Conservation (phyloP, 2,888 invertebrate species). For the Melinopterus prodromus region DNA sequence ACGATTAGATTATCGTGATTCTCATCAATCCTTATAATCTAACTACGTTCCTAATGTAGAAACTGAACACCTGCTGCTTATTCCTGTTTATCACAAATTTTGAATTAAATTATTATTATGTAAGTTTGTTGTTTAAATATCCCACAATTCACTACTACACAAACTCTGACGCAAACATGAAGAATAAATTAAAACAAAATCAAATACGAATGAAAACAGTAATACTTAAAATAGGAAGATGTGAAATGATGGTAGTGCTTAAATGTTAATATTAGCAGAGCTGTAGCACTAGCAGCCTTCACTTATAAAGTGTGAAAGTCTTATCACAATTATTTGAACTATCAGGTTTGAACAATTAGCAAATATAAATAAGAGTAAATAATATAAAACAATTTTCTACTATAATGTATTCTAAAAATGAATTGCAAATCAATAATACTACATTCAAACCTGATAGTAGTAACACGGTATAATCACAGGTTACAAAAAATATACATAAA, state of each 20-base stretch:
- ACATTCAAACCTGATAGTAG: conserved; percentile 37
- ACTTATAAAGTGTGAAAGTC: conserved; percentile 32
- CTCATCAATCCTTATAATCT: not conserved
- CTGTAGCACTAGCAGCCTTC: conserved; percentile 31
- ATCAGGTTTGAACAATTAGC: conserved; percentile 37
- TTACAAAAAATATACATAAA: conserved; percentile 35
- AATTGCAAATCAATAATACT: conserved; percentile 20
- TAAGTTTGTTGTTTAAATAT: not conserved
- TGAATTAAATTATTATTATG: not conserved
- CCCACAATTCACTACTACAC: not conserved
- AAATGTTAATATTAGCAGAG: conserved; percentile 17
- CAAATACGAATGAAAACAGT: not conserved
- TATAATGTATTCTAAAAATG: conserved; percentile 17
- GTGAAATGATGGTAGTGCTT: not conserved
- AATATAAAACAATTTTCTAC: conserved; percentile 14
- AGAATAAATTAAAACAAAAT: not conserved
- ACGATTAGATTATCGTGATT: not conserved
- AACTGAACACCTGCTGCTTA: not conserved
- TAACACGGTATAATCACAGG: conserved; percentile 37
- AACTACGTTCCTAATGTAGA: conserved; percentile 4
- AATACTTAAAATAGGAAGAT: not conserved
- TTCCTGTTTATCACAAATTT: conserved; percentile 4
- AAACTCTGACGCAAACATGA: not conserved
- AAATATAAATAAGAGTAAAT: conserved; percentile 20
- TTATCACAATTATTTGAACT: conserved; percentile 39